Evolutionary conservation across 1,140 invertebrate species (phyloP).

Genomic region (Heliconius eleuchia): DNA sequence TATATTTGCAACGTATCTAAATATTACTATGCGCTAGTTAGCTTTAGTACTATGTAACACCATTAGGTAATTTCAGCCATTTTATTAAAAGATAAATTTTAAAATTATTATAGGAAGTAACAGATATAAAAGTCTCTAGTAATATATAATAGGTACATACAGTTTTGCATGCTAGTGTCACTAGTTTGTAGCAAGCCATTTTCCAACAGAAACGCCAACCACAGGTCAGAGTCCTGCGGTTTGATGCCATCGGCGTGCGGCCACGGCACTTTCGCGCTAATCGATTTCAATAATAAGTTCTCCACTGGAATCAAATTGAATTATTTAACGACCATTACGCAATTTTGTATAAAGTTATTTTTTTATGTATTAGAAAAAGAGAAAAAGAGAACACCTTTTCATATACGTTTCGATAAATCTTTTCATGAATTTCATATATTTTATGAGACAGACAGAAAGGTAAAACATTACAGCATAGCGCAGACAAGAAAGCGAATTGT

Average conservation of each 20-base stretch:
- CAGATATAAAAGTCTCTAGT: background rate
- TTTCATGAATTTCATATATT: too few species aligned
- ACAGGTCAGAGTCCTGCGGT: conserved; percentile 59
- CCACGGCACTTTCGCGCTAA: conserved; percentile 47
- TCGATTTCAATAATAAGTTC: conserved; percentile 44
- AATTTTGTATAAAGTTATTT: background rate
- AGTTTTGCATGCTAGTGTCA: conserved; percentile 34
- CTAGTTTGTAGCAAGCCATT: conserved; percentile 55
- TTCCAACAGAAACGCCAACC: conserved; percentile 65
- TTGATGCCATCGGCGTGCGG: conserved; percentile 35
- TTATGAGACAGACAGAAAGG: too few species aligned
- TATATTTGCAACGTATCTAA: too few species aligned
- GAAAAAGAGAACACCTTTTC: too few species aligned
- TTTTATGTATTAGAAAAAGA: background rate
- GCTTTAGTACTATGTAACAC: too few species aligned
- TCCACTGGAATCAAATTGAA: conserved; percentile 33
- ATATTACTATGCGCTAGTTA: too few species aligned
- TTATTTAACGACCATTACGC: background rate
- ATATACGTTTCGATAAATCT: too few species aligned
- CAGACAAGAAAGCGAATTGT: too few species aligned
- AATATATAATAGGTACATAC: background rate
- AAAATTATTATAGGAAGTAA: too few species aligned
- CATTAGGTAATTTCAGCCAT: too few species aligned
- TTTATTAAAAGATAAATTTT: too few species aligned
- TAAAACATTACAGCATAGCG: too few species aligned